These are phyloP conservation scores for Naja naja DNA, from an alignment of 2,113 vertebrate species.

Conservation along the genomic window DNA sequence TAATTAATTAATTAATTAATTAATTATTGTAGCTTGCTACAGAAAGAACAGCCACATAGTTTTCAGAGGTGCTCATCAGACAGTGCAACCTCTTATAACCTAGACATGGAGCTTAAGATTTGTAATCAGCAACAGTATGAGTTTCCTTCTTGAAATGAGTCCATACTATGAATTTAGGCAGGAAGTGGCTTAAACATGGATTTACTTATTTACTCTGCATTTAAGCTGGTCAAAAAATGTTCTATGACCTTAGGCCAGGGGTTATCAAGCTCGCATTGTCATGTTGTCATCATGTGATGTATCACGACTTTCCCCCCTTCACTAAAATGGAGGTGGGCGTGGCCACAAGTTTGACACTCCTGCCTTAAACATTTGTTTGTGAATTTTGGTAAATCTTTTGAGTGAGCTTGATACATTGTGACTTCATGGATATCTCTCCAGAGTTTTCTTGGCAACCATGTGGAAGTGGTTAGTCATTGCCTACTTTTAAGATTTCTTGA, in stretches of 20 bases:
- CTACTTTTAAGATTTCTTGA: background rate
- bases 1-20: too few species aligned
- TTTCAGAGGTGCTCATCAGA: constrained; percentile 24
- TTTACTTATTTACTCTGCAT: constrained; percentile 23
- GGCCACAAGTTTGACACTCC: too few species aligned
- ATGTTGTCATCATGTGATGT: too few species aligned
- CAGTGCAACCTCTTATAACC: background rate
- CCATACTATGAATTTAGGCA: constrained; percentile 7
- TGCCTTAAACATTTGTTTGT: constrained; percentile 28
- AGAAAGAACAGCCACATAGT: constrained; percentile 14
- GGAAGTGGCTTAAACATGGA: constrained; percentile 22
- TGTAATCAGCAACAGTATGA: constrained; percentile 14
- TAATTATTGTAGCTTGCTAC: background rate
- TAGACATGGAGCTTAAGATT: constrained; percentile 5
- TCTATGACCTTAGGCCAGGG: background rate
- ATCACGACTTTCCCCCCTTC: too few species aligned
- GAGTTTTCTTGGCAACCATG: background rate
- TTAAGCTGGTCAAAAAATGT: constrained; percentile 13
- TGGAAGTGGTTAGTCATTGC: background rate
- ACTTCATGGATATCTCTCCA: background rate
- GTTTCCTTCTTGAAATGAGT: constrained; percentile 24
- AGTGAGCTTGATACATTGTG: background rate
- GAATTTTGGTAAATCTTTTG: constrained; percentile 8
- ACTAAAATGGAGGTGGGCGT: too few species aligned
- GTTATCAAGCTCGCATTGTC: too few species aligned